phyloP scores from a whole-genome alignment of 2,797 vertebrate species.

The Amblyopsis hoosieri region DNA sequence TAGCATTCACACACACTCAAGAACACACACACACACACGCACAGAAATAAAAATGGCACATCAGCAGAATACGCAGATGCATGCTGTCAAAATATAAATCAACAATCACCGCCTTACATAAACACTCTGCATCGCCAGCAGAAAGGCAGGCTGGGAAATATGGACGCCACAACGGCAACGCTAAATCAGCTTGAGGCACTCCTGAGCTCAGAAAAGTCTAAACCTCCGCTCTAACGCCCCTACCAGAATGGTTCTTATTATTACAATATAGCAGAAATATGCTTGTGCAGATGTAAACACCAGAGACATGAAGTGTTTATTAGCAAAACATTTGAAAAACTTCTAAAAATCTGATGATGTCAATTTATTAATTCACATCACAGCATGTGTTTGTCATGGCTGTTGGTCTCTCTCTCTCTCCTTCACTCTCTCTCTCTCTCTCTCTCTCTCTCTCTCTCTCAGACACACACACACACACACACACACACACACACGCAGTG shows the following conservation, averaged over 20 bases:
- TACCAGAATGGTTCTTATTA: too few species aligned
- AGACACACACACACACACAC: background rate
- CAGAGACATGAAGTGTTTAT: too few species aligned
- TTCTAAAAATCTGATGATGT: background rate
- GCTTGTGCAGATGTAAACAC: too few species aligned
- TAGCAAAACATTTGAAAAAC: background rate
- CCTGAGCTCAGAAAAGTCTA: background rate
- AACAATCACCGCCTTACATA: conserved; percentile 77
- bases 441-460: background rate
- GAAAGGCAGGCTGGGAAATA: conserved; percentile 66
- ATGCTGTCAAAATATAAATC: conserved; percentile 82
- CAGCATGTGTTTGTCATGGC: background rate
- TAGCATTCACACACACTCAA: conserved; percentile 26
- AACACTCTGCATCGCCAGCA: conserved; percentile 77
- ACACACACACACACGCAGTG: conserved; percentile 1
- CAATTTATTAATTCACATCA: background rate
- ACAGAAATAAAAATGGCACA: conserved; percentile 55
- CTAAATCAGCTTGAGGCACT: background rate
- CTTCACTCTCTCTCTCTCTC: background rate
- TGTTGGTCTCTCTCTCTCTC: background rate
- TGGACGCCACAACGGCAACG: conserved; percentile 24
- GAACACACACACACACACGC: conserved; percentile 22
- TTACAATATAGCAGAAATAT: too few species aligned
- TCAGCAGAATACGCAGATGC: conserved; percentile 80
- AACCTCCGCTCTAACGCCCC: too few species aligned